Evolutionary conservation across 2,113 vertebrate genomes (phyloP).

Genomic region (Paramisgurnus dabryanus): DNA sequence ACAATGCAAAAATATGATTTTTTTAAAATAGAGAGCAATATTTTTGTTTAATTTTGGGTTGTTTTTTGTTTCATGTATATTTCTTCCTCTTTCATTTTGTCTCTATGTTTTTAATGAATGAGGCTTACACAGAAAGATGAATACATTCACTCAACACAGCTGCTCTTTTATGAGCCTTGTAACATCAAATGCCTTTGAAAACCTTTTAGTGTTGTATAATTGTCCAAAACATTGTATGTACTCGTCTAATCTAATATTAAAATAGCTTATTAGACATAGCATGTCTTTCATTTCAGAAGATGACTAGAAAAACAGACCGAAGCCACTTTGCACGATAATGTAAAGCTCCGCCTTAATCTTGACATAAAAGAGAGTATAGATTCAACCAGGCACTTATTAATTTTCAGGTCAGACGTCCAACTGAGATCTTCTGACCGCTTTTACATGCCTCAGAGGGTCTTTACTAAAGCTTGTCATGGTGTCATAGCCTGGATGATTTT

Average conservation of each 20-base stretch:
- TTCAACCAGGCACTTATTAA: constrained; percentile 13
- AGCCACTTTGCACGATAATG: background rate
- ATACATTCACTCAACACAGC: background rate
- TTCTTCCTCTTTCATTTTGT: constrained; percentile 48
- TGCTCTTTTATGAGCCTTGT: constrained; percentile 8
- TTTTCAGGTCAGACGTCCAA: constrained; percentile 17
- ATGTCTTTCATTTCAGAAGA: background rate
- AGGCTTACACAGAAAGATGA: constrained; percentile 5
- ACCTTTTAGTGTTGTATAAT: constrained; percentile 16
- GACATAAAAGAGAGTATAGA: constrained; percentile 10
- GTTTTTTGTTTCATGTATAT: constrained; percentile 6
- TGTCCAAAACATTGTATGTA: constrained; percentile 16
- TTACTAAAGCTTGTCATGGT: background rate
- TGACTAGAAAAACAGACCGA: background rate
- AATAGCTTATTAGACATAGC: constrained; percentile 5
- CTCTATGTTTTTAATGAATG: constrained; percentile 28
- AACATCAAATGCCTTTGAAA: constrained; percentile 25
- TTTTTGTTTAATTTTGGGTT: background rate
- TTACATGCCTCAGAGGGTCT: constrained; percentile 13
- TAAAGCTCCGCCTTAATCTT: background rate
- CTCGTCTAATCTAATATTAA: background rate
- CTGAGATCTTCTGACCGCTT: constrained; percentile 11
- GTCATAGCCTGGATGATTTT: constrained; percentile 40
- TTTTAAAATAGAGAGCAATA: too few relatives aligned
- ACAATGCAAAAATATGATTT: too few relatives aligned